Evolutionary conservation across 2,113 vertebrate species (phyloP).

Genomic region (Mungos mungo): DNA sequence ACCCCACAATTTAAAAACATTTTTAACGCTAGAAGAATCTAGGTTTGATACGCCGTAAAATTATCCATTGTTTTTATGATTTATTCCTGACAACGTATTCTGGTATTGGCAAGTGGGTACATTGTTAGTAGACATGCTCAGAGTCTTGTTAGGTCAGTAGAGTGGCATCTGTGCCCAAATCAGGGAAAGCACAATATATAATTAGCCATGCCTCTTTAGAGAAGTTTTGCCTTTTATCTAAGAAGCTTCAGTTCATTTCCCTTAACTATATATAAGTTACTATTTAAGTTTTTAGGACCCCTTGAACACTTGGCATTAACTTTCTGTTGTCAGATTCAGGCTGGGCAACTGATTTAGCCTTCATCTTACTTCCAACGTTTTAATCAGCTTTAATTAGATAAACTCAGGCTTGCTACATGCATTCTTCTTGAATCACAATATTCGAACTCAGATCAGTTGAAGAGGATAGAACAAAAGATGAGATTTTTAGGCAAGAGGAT

Average conservation of each 20-base stretch:
- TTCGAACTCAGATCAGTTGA: constrained; percentile 29
- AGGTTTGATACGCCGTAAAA: not conserved
- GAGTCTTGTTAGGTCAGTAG: not conserved
- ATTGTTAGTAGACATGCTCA: not conserved
- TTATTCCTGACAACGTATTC: not conserved
- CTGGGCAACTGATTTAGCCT: constrained; percentile 11
- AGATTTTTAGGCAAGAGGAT: constrained; percentile 12
- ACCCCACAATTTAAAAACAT: constrained; percentile 41
- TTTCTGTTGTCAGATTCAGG: constrained; percentile 24
- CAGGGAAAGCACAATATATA: not conserved
- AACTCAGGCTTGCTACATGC: not conserved
- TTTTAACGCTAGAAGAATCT: constrained; percentile 18
- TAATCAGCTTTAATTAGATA: constrained; percentile 23
- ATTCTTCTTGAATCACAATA: constrained; percentile 32
- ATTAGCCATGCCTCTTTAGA: constrained; percentile 28
- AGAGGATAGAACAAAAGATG: constrained; percentile 1
- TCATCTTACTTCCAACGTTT: constrained; percentile 12
- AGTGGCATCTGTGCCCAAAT: not conserved
- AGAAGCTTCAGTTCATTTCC: not conserved
- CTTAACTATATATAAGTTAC: not conserved
- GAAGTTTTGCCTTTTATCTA: constrained; percentile 37
- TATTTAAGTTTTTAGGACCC: constrained; percentile 26
- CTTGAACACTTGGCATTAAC: not conserved
- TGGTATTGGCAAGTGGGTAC: not conserved
- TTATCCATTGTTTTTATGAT: not conserved